Evolutionary conservation across 1,140 invertebrate genomes (phyloP), one percentile per base, ranked within the genome.

Genomic region (Psilanteris sp.): DNA sequence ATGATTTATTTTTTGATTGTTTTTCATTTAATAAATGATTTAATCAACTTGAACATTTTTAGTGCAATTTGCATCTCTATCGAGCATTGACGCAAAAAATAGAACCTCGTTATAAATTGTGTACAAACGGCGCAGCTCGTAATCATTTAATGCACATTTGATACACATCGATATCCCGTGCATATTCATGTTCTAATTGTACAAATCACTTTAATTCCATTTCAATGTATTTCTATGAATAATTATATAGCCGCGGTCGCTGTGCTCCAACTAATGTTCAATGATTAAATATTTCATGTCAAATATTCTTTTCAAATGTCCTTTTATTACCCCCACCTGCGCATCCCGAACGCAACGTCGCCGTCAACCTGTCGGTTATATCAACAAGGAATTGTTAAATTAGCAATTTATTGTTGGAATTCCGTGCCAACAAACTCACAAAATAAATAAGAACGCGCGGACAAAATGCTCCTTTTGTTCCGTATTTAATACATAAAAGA

Each of bases 341-440:
- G 43, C 26, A 22, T 15, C 5, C 11, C 13, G 13, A 32, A 13
- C 0, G 4, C 1, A 15, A 9, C 10, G 27, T 59, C 27, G 24
- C 11, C 11, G 34, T 32, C 64, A 31, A 52, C 34, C 20, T 52
- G 13, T n/a, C 22, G 20, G 5, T n/a, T 37, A 29, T 55, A 64
- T 50, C 52, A 73, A 73, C 50, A 64, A 59, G 50, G 13, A 72
- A 71, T 52, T 50, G 43, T 73, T 73, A 46, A 66, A 73, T 64
- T 73, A 64, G 57, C 59, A 59, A 59, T 73, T 62, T 66, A 39
- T 74, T 67, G 54, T 62, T 62, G 54, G 31, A 36, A 46, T 61
- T 66, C 16, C 36, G 41, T 22, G 20, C 46, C 20, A 54, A 67
- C 54, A 62, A 67, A 67, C 54, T 59, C 39, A 18, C 44, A 74